Conservation (phyloP, 2,797 vertebrate genomes). For the Parauchenoglanis punctatus region DNA sequence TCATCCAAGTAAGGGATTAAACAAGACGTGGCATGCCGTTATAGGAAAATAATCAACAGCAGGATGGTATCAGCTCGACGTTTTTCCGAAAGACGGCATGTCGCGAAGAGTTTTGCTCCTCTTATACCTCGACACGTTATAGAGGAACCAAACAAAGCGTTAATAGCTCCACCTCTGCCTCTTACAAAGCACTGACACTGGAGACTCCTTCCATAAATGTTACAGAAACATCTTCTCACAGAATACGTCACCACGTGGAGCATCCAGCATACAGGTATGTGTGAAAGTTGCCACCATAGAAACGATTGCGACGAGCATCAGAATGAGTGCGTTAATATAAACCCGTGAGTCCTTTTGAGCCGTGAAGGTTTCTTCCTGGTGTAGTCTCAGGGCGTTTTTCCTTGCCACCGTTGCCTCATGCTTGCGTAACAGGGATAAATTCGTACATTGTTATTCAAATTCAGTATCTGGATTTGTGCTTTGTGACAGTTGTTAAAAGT, state of each 20-base stretch:
- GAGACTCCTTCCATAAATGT: not conserved
- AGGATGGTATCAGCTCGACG: not conserved
- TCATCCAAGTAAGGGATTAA: not conserved
- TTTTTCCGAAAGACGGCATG: too few species aligned
- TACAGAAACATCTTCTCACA: not conserved
- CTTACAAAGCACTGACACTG: not conserved
- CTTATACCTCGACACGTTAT: not conserved
- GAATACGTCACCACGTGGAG: too few species aligned
- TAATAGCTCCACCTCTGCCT: too few species aligned
- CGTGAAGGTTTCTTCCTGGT: not conserved
- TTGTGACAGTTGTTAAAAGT: not conserved
- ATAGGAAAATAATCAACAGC: not conserved
- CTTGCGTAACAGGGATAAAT: not conserved
- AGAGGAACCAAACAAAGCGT: not conserved
- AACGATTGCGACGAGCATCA: too few species aligned
- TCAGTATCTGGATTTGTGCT: not conserved
- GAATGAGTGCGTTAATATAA: too few species aligned
- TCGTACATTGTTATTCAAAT: not conserved
- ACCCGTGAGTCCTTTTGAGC: too few species aligned
- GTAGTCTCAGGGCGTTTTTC: not conserved
- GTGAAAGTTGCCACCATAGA: too few species aligned
- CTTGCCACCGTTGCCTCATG: not conserved
- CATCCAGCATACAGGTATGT: too few species aligned
- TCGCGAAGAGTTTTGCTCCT: not conserved
- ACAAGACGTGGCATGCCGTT: not conserved